Evolutionary conservation across 2,888 invertebrate genomes (phyloP), one percentile per base, ranked within the genome.

Genomic region (Hypolimnas misippus): DNA sequence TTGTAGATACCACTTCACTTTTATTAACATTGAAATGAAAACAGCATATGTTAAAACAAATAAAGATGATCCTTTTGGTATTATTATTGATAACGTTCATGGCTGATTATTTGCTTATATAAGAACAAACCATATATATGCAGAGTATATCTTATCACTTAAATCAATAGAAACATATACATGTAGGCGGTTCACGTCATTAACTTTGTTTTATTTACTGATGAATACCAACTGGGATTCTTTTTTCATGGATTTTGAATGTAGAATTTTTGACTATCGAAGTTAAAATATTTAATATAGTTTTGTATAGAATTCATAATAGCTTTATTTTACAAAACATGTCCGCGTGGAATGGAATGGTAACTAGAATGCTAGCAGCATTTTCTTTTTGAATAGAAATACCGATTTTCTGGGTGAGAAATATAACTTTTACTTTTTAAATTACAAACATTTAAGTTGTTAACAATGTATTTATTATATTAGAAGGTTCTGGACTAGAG

Each of bases 101-200:
- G n/a, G n/a, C 21, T 35, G 17, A 53, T 38, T 21, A 19, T 17
- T 21, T 53, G 14, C 14, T 35, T 52, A 19, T 14, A 53, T 35
- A 21, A 14, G 40, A 38, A 12, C n/a, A 38, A 33, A 19, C 10
- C 21, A 21, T 46, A 46, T 46, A 5, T 10, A n/a, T 29, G 21
- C 38, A 8, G 53, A 53, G 35, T 40, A 54, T 40, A 54, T 25
- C 12, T 54, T 54, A 54, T 54, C 54, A 40, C 25, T 40, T 54
- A 21, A 54, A 54, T 54, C 40, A 54, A 54, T 54, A 54, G 40
- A 17, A 35, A 40, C 54, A 54, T 38, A 40, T 40, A n/a, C 38
- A 19, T 33, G 7, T 52, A 52, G 33, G 19, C 19, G 25, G 19
- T 21, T 6, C n/a, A 19, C 44, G 19, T 46, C 21, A 46, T 46